Evolutionary conservation across 2,797 vertebrate genomes (phyloP), one percentile per base, ranked within the genome.

Genomic region (Lagorchestes hirsutus): DNA sequence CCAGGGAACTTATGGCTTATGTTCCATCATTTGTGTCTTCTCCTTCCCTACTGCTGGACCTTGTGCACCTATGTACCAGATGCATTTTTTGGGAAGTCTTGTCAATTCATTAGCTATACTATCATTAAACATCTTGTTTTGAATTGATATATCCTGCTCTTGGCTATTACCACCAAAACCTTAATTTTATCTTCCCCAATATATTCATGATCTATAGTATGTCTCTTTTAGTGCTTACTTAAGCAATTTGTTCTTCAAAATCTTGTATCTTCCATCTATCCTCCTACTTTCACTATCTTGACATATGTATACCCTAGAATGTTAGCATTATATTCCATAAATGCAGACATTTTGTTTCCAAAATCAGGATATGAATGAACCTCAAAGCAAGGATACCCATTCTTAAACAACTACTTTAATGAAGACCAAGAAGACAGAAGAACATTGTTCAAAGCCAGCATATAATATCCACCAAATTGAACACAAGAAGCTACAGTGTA

Each of bases 401-500:
- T 74, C 34, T 11, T 93, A 91, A 50, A 55, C 58, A 91, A 40
- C 57, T 92, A 54, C 92, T 14, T 94, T 50, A 93, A 90, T 27
- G 54, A 40, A 93, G 56, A 1, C 59, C 94, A 13, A 0, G 10
- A 55, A 92, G 52, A 55, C 22, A 92, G 90, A 92, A 91, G 90
- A 18, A 62, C 57, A 18, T 94, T 34, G 54, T 92, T 90, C 50
- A 90, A 54, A 22, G 40, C 27, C 27, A 94, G 34, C 82, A 91
- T 28, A 94, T 56, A 92, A 92, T 52, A 74, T 18, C 16, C 22
- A 40, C 18, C 67, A 74, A 74, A 8, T 40, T 74, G n/a, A 91
- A 67, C 13, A 58, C 28, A 87, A n/a, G 54, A 58, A 74, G 94
- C 54, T 90, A 92, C 91, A 90, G 91, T 94, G 56, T 62, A 56